Conservation (phyloP, 2,113 vertebrate genomes). For the pig (Sus scrofa) region DNA sequence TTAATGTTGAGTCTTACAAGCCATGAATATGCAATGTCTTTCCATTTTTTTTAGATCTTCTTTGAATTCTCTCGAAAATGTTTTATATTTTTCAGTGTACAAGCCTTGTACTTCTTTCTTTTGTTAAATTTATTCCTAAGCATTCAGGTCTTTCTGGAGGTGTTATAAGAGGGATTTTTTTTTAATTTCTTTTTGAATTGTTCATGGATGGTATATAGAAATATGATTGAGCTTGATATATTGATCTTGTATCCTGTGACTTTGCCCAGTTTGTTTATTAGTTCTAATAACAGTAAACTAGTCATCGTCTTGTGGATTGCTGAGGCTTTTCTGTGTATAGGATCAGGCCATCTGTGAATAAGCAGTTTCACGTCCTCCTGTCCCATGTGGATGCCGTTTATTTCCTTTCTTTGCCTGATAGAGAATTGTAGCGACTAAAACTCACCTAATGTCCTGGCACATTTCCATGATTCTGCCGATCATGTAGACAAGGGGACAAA, state of each 20-base stretch:
- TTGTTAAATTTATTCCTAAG: conserved; percentile 1
- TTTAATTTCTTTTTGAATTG: not conserved
- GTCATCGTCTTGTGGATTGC: not conserved
- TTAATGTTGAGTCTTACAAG: not conserved
- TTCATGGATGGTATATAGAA: not conserved
- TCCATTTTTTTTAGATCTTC: not conserved
- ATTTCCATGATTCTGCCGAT: not conserved
- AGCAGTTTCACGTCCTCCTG: not conserved
- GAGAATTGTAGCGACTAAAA: conserved; percentile 9
- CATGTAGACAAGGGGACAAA: not conserved
- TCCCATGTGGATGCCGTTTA: not conserved
- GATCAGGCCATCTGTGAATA: not conserved
- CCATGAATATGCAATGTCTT: not conserved
- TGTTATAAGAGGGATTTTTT: not conserved
- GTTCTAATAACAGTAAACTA: not conserved
- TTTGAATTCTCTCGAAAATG: not conserved
- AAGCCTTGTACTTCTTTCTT: not conserved
- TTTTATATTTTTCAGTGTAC: not conserved
- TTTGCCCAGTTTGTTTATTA: not conserved
- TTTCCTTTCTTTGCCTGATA: conserved; percentile 9
- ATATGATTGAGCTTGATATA: not conserved
- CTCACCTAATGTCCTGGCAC: not conserved
- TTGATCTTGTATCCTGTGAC: not conserved
- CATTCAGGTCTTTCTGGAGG: not conserved
- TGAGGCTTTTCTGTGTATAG: not conserved